Conservation (phyloP, 2,797 vertebrate species). For the Coracias cyanogaster region DNA sequence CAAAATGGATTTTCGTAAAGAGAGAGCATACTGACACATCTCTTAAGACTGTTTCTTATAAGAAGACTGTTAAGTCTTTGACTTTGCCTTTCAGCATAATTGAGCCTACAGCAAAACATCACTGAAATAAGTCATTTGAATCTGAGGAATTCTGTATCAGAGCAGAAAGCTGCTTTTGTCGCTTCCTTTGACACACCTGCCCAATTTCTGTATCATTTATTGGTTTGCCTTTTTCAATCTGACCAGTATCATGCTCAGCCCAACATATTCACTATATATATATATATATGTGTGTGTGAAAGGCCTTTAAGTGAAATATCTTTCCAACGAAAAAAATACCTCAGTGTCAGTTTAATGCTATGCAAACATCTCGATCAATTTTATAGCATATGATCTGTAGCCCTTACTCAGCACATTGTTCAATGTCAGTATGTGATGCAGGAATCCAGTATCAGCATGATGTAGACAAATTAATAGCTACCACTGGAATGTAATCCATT, state of each 20-base stretch:
- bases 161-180: not conserved
- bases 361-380: not conserved
- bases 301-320: not conserved
- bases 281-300: not conserved
- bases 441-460: not conserved
- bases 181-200: not conserved
- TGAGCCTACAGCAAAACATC: not conserved
- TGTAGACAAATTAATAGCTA: not conserved
- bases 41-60: not conserved
- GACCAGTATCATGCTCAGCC: not conserved
- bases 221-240: not conserved
- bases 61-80: not conserved
- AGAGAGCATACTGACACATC: not conserved
- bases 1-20: not conserved
- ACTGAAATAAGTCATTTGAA: not conserved
- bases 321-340: not conserved
- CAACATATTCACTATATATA: not conserved
- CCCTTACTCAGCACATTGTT: not conserved
- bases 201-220: not conserved
- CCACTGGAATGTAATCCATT: not conserved
- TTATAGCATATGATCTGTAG: not conserved
- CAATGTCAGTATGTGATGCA: not conserved
- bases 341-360: not conserved
- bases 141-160: not conserved
- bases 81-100: not conserved